Percentiles rank a stretch among this genome's conserved stretches.
Conservation (phyloP, 2,888 invertebrate species). For the Thymelicus sylvestris region DNA sequence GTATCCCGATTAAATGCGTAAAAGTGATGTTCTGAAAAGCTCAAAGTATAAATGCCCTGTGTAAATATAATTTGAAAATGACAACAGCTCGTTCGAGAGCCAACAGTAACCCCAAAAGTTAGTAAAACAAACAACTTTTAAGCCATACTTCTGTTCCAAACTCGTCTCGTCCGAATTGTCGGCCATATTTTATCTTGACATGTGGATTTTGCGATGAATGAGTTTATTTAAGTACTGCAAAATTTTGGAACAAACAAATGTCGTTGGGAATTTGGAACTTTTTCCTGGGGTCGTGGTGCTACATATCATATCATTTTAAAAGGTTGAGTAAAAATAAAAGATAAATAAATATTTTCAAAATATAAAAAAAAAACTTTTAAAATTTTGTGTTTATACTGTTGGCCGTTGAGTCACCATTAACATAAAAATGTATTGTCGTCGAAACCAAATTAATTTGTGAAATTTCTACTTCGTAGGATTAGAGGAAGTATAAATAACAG, state of each 20-base stretch:
- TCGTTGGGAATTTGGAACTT: neutral
- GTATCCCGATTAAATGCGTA: too few relatives aligned
- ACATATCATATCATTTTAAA: neutral
- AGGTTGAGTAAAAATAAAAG: neutral
- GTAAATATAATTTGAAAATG: neutral
- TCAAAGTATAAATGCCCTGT: too few relatives aligned
- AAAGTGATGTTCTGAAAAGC: too few relatives aligned
- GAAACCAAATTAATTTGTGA: too few relatives aligned
- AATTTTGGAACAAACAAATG: conserved; percentile 5
- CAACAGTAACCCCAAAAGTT: conserved; percentile 43
- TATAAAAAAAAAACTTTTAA: too few relatives aligned
- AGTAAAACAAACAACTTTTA: conserved; percentile 51
- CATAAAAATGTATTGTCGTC: too few relatives aligned
- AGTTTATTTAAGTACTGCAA: conserved; percentile 4
- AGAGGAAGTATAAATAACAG: too few relatives aligned
- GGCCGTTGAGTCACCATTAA: too few relatives aligned
- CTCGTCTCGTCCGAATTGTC: conserved; percentile 43
- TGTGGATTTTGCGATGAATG: conserved; percentile 21
- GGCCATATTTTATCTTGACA: conserved; percentile 27
- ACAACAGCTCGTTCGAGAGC: conserved; percentile 18
- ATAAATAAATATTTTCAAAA: too few relatives aligned
- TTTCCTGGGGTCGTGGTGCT: neutral
- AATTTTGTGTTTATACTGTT: too few relatives aligned
- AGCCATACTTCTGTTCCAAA: conserved; percentile 48
- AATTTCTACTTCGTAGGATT: too few relatives aligned